Evolutionary conservation across 2,888 invertebrate genomes (phyloP).

Genomic region (Callyntrura sp.): DNA sequence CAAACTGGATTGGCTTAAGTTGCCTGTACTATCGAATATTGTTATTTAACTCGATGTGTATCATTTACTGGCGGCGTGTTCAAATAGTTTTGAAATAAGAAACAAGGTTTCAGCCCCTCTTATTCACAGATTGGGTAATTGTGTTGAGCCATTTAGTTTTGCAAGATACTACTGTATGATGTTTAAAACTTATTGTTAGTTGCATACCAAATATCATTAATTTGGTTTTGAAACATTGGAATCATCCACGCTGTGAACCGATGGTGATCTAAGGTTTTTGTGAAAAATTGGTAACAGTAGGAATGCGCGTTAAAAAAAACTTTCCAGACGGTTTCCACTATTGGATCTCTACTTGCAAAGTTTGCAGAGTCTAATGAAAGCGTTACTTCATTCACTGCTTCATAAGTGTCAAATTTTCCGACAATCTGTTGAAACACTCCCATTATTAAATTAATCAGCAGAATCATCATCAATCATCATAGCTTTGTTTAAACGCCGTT

Average conservation of each 20-base stretch:
- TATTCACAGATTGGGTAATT: too few relatives aligned
- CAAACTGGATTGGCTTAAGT: too few relatives aligned
- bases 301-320: constrained; percentile 80
- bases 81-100: too few relatives aligned
- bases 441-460: not conserved
- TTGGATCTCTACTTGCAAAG: constrained; percentile 74
- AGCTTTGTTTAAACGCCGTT: not conserved
- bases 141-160: too few relatives aligned
- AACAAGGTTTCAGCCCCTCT: too few relatives aligned
- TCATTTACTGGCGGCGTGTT: too few relatives aligned
- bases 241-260: constrained; percentile 79
- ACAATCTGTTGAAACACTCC: constrained; percentile 22
- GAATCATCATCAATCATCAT: not conserved
- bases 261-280: constrained; percentile 78
- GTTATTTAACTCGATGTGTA: too few relatives aligned
- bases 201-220: constrained; percentile 78
- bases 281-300: constrained; percentile 76
- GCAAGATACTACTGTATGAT: too few relatives aligned
- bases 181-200: too few relatives aligned
- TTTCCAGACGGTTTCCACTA: constrained; percentile 82
- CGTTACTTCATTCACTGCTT: constrained; percentile 54
- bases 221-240: constrained; percentile 80
- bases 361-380: constrained; percentile 27
- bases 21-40: too few relatives aligned
- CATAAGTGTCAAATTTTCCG: constrained; percentile 59